Conservation (phyloP, 2,113 vertebrate genomes). For the Odocoileus virginianus region DNA sequence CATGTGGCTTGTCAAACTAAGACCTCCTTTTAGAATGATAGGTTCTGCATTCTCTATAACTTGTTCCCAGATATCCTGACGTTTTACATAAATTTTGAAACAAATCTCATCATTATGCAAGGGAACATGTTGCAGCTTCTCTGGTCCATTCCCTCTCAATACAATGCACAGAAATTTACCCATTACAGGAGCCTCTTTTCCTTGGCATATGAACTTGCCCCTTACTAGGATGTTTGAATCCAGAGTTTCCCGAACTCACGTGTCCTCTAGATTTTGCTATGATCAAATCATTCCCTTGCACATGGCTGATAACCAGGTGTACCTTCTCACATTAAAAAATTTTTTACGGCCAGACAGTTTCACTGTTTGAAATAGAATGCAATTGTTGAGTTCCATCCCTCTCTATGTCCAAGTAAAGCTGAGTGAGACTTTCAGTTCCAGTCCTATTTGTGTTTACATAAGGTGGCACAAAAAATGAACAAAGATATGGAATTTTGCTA, state of each 20-base stretch:
- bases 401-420: background rate
- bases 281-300: background rate
- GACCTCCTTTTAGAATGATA: background rate
- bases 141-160: background rate
- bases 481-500: background rate
- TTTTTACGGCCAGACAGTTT: background rate
- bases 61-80: background rate
- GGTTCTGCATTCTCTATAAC: background rate
- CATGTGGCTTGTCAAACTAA: background rate
- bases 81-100: background rate
- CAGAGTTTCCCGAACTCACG: background rate
- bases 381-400: background rate
- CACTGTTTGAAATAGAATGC: background rate
- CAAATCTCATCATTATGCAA: slow-evolving; percentile 2
- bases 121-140: background rate
- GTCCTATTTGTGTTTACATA: background rate
- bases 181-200: background rate
- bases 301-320: background rate
- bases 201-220: background rate
- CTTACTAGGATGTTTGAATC: background rate
- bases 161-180: background rate
- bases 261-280: background rate
- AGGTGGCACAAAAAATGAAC: background rate
- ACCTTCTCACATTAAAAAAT: background rate
- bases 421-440: background rate